A percentile compares a stretch with the other conserved stretches of the same genome.
Evolutionary conservation across 1,140 invertebrate genomes (phyloP).

Genomic region (Drosophila varians): DNA sequence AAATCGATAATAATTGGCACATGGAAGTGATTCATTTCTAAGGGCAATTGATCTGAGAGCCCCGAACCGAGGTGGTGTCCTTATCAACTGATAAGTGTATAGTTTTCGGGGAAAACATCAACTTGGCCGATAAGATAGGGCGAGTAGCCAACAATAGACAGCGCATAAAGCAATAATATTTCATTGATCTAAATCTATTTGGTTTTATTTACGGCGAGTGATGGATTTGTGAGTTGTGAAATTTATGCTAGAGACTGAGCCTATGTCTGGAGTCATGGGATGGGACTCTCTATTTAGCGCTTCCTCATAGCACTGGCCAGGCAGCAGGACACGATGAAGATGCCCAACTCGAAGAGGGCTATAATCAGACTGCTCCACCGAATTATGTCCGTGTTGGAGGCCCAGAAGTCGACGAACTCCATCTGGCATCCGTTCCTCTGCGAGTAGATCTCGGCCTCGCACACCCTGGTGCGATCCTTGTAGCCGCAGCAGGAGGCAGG

Average conservation of each 20-base stretch:
- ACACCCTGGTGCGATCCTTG: slow-evolving; percentile 59
- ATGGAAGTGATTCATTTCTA: slow-evolving; percentile 35
- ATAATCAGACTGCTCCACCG: slow-evolving; percentile 87
- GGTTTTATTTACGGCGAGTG: slow-evolving; percentile 39
- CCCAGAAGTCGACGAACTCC: slow-evolving; percentile 83
- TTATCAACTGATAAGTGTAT: slow-evolving; percentile 25
- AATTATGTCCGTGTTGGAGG: slow-evolving; percentile 84
- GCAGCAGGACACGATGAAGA: slow-evolving; percentile 71
- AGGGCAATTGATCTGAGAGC: slow-evolving; percentile 39
- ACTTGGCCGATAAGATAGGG: slow-evolving; percentile 30
- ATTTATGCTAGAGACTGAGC: slow-evolving; percentile 19
- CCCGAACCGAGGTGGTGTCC: slow-evolving; percentile 3
- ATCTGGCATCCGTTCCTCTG: slow-evolving; percentile 82
- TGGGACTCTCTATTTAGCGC: slow-evolving; percentile 32
- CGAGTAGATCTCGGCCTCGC: slow-evolving; percentile 59
- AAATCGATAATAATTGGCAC: slow-evolving; percentile 33
- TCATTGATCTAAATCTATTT: slow-evolving; percentile 39
- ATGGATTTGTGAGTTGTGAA: slow-evolving; percentile 1
- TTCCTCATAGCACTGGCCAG: slow-evolving; percentile 85
- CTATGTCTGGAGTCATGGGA: slow-evolving; percentile 8
- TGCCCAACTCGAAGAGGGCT: slow-evolving; percentile 84
- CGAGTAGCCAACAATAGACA: slow-evolving; percentile 17
- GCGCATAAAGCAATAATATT: slow-evolving; percentile 38
- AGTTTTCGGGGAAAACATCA: slow-evolving; percentile 39
- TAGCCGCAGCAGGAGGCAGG: slow-evolving; percentile 83